Conservation (phyloP, 2,888 invertebrate genomes). For the Melanargia galathea region DNA sequence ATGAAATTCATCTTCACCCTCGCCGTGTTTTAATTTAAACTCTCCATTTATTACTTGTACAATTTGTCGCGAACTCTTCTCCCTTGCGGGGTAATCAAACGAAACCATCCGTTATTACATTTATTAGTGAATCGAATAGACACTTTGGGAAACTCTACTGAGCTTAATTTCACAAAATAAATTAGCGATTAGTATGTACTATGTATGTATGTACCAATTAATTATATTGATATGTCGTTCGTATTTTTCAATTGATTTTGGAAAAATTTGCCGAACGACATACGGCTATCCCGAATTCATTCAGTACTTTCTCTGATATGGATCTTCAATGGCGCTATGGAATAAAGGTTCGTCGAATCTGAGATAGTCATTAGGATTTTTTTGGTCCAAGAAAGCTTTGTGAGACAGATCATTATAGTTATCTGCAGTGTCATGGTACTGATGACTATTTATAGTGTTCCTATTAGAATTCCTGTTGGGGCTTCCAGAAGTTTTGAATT, state of each 20-base stretch:
- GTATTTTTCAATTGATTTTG: constrained; percentile 32
- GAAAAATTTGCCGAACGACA: constrained; percentile 31
- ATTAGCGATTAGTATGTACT: constrained; percentile 4
- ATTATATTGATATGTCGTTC: constrained; percentile 19
- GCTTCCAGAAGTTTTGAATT: constrained; percentile 42
- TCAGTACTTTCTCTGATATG: constrained; percentile 75
- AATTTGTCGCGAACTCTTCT: constrained; percentile 72
- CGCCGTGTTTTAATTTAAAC: constrained; percentile 77
- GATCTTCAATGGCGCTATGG: constrained; percentile 69
- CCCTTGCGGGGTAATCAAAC: constrained; percentile 46
- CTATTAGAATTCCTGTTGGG: constrained; percentile 54
- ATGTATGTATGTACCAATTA: constrained; percentile 10
- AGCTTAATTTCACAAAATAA: constrained; percentile 5
- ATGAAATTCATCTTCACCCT: constrained; percentile 83
- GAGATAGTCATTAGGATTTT: constrained; percentile 67
- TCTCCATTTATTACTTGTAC: constrained; percentile 79
- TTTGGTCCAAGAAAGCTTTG: constrained; percentile 64
- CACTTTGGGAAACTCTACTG: constrained; percentile 41
- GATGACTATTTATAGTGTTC: constrained; percentile 73
- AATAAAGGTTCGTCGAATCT: constrained; percentile 73
- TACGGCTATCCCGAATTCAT: constrained; percentile 5
- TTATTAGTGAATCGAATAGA: constrained; percentile 71
- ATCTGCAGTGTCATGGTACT: constrained; percentile 67
- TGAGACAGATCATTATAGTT: constrained; percentile 61
- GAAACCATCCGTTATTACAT: constrained; percentile 66